phyloP scores from a whole-genome alignment of 2,113 vertebrate genomes.

The Dolichallabes microphthalmus region DNA sequence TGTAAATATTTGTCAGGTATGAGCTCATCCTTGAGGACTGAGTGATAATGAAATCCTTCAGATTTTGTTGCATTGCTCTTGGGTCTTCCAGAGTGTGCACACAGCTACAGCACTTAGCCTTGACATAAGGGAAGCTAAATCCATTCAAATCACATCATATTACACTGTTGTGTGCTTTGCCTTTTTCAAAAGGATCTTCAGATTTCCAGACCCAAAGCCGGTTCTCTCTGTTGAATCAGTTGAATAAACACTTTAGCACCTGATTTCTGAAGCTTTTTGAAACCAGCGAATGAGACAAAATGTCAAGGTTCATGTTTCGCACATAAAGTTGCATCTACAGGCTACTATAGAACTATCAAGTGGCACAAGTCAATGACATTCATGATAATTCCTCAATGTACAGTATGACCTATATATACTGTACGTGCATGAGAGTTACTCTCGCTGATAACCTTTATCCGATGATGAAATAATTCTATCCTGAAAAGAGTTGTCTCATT shows the following conservation, averaged over 20 bases:
- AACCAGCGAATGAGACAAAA: slow-evolving; percentile 2
- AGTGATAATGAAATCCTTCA: slow-evolving; percentile 44
- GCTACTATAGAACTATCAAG: not conserved
- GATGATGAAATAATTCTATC: not conserved
- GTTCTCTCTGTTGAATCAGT: not conserved
- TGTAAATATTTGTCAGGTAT: slow-evolving; percentile 35
- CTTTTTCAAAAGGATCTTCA: slow-evolving; percentile 34
- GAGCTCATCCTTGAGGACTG: slow-evolving; percentile 33
- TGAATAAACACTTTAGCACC: slow-evolving; percentile 30
- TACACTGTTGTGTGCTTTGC: slow-evolving; percentile 45
- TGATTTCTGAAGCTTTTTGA: not conserved
- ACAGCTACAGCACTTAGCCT: slow-evolving; percentile 34
- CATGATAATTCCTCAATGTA: not conserved
- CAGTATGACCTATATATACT: not conserved
- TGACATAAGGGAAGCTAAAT: slow-evolving; percentile 34
- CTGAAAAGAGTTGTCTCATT: not conserved
- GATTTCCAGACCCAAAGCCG: slow-evolving; percentile 6
- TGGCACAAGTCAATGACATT: not conserved
- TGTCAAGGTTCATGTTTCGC: not conserved
- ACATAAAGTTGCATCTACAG: not conserved
- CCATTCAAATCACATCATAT: slow-evolving; percentile 52
- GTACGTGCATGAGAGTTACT: not conserved
- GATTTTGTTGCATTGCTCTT: slow-evolving; percentile 45
- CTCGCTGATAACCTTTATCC: not conserved
- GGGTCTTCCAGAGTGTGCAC: slow-evolving; percentile 37